These are phyloP conservation scores for Tenthredo scrophulariae DNA, from an alignment of 2,888 invertebrate species.

Conservation along the genomic window DNA sequence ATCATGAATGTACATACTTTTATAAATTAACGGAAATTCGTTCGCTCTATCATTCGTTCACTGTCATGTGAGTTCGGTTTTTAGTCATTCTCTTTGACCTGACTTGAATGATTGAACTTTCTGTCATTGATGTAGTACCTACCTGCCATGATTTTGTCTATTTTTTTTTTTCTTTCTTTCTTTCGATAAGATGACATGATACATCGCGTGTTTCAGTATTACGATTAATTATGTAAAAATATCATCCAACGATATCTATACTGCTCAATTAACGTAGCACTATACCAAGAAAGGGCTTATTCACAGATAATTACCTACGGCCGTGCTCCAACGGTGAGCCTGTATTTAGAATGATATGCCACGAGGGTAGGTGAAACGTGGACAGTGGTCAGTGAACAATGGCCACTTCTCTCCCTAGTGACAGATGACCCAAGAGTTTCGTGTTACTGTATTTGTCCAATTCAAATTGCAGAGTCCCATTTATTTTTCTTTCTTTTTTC, in stretches of 20 bases:
- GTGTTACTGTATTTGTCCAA: neutral
- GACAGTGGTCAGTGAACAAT: conserved; percentile 36
- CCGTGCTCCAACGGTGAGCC: neutral
- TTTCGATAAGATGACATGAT: conserved; percentile 32
- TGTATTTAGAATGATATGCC: conserved; percentile 30
- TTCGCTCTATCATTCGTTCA: neutral
- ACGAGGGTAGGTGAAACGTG: neutral
- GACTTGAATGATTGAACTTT: neutral
- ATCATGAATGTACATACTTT: neutral
- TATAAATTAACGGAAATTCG: neutral
- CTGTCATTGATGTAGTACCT: neutral
- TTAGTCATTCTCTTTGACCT: neutral
- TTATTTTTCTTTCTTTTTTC: conserved; percentile 1
- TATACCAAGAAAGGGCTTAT: conserved; percentile 22
- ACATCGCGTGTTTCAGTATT: conserved; percentile 36
- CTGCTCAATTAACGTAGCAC: conserved; percentile 37
- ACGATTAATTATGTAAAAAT: conserved; percentile 49
- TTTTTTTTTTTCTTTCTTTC: neutral
- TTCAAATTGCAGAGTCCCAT: neutral
- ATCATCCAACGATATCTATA: neutral
- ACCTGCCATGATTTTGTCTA: neutral
- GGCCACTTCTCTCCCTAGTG: conserved; percentile 23
- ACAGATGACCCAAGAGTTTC: conserved; percentile 22
- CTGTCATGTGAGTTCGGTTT: neutral
- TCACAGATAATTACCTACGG: conserved; percentile 30